Conservation (phyloP, 2,888 invertebrate genomes). For the Anorthoa munda region DNA sequence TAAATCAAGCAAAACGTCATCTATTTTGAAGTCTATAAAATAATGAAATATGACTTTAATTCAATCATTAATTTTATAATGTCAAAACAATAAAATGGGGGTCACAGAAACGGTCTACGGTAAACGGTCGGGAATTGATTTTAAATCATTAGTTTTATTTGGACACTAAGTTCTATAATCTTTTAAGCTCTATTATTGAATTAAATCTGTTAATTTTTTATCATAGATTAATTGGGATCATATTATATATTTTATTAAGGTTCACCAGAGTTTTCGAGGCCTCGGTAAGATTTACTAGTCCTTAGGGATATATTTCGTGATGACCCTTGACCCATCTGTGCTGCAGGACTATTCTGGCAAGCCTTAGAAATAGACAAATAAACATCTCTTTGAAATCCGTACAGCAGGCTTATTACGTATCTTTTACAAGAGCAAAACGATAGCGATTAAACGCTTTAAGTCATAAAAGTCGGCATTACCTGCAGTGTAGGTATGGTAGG, state of each 20-base stretch:
- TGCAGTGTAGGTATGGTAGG: no score
- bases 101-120: conserved; percentile 9
- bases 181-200: conserved; percentile 14
- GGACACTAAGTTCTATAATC: conserved; percentile 14
- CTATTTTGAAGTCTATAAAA: conserved; percentile 17
- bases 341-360: neutral
- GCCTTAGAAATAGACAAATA: neutral
- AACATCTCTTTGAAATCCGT: neutral
- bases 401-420: no score
- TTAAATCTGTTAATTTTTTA: conserved; percentile 14
- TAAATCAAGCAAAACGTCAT: neutral
- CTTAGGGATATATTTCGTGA: neutral
- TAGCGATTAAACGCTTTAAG: no score
- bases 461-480: no score
- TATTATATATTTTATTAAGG: no score
- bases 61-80: conserved; percentile 42
- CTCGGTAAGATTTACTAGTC: neutral
- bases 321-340: conserved; percentile 3
- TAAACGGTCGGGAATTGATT: neutral
- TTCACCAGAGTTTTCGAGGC: neutral
- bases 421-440: no score
- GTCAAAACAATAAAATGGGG: conserved; percentile 48
- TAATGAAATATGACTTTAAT: conserved; percentile 30
- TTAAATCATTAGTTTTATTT: conserved; percentile 34
- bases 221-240: conserved; percentile 3